Evolutionary conservation across 2,113 vertebrate species (phyloP).

Genomic region (Xiphophorus couchianus): DNA sequence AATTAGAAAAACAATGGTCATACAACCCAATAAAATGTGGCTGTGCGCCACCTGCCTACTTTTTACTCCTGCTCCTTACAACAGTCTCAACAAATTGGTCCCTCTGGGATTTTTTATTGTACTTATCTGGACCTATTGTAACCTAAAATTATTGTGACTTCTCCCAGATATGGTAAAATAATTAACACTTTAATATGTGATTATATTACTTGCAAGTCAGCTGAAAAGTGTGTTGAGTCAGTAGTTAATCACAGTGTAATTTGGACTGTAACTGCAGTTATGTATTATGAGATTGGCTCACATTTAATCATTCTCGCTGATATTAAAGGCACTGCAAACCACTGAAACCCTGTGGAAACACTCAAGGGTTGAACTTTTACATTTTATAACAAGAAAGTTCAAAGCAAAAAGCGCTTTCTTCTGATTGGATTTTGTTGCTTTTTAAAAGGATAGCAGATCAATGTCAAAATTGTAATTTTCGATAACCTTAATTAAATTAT

Average conservation of each 20-base stretch:
- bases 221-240: neutral
- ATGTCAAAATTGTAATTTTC: neutral
- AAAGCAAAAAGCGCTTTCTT: constrained; percentile 20
- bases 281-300: constrained; percentile 20
- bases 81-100: constrained; percentile 62
- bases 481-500: neutral
- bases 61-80: constrained; percentile 46
- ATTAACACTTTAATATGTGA: constrained; percentile 52
- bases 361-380: constrained; percentile 9
- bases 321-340: constrained; percentile 29
- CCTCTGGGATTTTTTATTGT: constrained; percentile 48
- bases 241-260: constrained; percentile 8
- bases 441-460: neutral
- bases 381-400: constrained; percentile 25
- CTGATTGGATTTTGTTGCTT: neutral
- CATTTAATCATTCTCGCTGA: constrained; percentile 12
- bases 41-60: constrained; percentile 52
- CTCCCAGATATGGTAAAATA: constrained; percentile 30
- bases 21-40: constrained; percentile 47
- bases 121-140: constrained; percentile 50
- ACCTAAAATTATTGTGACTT: constrained; percentile 41
- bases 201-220: constrained; percentile 39
- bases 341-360: constrained; percentile 13
- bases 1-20: constrained; percentile 55
- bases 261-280: constrained; percentile 11